Evolutionary conservation across 2,113 vertebrate genomes (phyloP).

Genomic region (Nothocercus nigrocapillus): DNA sequence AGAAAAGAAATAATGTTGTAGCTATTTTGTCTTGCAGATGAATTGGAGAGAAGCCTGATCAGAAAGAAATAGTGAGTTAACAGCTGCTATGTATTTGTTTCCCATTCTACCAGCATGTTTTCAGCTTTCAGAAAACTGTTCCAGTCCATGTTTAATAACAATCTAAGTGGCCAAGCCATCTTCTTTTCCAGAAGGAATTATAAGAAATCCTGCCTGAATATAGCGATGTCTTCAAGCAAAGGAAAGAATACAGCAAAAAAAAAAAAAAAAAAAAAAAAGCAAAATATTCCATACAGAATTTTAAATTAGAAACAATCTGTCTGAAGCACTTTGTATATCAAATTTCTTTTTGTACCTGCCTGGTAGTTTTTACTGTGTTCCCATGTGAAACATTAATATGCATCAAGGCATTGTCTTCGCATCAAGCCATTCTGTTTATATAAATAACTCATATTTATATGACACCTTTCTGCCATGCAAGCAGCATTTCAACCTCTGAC

Average conservation of each 20-base stretch:
- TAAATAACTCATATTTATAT: constrained; percentile 1
- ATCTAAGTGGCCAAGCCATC: neutral
- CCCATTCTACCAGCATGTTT: neutral
- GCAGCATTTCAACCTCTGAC: constrained; percentile 64
- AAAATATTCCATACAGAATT: constrained; percentile 15
- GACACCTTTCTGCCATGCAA: constrained; percentile 36
- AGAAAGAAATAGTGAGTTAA: neutral
- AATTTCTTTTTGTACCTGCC: constrained; percentile 2
- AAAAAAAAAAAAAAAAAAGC: neutral
- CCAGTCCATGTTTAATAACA: neutral
- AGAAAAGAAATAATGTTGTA: neutral
- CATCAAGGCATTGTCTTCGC: neutral
- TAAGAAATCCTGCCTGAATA: neutral
- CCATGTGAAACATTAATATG: neutral
- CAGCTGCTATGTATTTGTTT: neutral
- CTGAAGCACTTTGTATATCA: neutral
- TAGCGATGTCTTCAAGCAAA: neutral
- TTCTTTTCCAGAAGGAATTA: constrained; percentile 7
- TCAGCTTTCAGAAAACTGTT: neutral
- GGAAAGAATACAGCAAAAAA: neutral
- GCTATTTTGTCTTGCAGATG: neutral
- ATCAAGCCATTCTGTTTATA: neutral
- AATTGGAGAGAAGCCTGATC: neutral
- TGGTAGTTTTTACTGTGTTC: neutral
- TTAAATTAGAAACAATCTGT: constrained; percentile 24